Evolutionary conservation across 1,140 invertebrate species (phyloP), one percentile per base, ranked within the genome.

Genomic region (Apis florea): DNA sequence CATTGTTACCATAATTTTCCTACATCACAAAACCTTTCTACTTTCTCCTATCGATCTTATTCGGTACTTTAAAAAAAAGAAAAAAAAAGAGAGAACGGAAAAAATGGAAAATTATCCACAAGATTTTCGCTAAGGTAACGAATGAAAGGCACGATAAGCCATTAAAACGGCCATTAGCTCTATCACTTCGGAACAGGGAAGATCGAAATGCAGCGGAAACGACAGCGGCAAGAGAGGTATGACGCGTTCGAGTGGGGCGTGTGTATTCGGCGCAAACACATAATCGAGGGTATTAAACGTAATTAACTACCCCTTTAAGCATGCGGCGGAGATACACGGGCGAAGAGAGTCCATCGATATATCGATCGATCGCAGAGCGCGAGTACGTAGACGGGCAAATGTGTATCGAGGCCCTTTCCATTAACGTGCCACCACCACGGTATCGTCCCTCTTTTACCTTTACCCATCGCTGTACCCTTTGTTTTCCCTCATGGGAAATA

Each of bases 221-320:
- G 59, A 59, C 49, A 68, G 59, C 83, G 74, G 59, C 68, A 69
- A 82, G 85, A 81, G 70, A 84, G 79, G 77, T 80, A 89, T 87
- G 89, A 90, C 80, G 82, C 82, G 86, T 84, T 82, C 82, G 78
- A 73, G 70, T 82, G 59, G 82, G 75, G 78, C 58, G 89, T 92
- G 90, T 92, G 91, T 79, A 73, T 90, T 88, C 90, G 82, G 73
- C 87, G 90, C 90, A 92, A 93, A 92, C 92, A 92, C 91, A 91
- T 92, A 91, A 91, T 88, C 91, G 85, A 90, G 86, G 90, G 88
- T 92, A 93, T 92, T 92, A 92, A 92, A 93, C 91, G 92, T 93
- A 93, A 93, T 93, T 92, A 93, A 90, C 90, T 84, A 89, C 85
- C 90, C 85, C 86, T 91, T 89, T 90, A 90, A 90, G 88, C 87